Percentiles rank a stretch among this genome's conserved stretches.
Conservation (phyloP, 2,888 invertebrate species). For the Phalera bucephala region DNA sequence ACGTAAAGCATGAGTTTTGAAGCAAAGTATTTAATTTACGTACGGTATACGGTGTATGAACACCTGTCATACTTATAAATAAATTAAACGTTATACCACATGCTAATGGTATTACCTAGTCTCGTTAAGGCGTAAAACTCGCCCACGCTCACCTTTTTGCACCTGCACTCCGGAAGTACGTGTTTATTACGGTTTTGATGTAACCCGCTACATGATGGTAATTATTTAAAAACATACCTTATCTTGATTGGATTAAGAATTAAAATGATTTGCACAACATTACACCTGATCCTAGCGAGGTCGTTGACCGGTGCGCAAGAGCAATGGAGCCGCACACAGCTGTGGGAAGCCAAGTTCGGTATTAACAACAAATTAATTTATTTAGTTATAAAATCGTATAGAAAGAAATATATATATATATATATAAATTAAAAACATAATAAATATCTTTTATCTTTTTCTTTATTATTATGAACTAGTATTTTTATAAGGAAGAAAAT, state of each 20-base stretch:
- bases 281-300: slow-evolving; percentile 22
- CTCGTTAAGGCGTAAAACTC: slow-evolving; percentile 9
- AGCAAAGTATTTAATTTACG: too few species aligned
- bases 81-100: background rate
- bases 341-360: background rate
- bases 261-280: slow-evolving; percentile 12
- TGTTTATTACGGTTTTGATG: slow-evolving; percentile 29
- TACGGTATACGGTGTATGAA: too few species aligned
- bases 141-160: slow-evolving; percentile 20
- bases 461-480: background rate
- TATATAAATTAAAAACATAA: too few species aligned
- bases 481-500: background rate
- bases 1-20: too few species aligned
- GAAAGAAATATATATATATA: too few species aligned
- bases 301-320: slow-evolving; percentile 41
- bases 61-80: too few species aligned
- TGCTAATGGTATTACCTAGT: background rate
- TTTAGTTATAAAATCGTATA: too few species aligned
- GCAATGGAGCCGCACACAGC: background rate
- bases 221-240: slow-evolving; percentile 18
- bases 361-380: too few species aligned
- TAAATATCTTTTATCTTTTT: too few species aligned
- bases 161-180: slow-evolving; percentile 29
- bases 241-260: slow-evolving; percentile 13
- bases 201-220: slow-evolving; percentile 9